These are phyloP conservation scores for Sprattus sprattus DNA, from an alignment of 2,113 vertebrate species.

Conservation along the genomic window DNA sequence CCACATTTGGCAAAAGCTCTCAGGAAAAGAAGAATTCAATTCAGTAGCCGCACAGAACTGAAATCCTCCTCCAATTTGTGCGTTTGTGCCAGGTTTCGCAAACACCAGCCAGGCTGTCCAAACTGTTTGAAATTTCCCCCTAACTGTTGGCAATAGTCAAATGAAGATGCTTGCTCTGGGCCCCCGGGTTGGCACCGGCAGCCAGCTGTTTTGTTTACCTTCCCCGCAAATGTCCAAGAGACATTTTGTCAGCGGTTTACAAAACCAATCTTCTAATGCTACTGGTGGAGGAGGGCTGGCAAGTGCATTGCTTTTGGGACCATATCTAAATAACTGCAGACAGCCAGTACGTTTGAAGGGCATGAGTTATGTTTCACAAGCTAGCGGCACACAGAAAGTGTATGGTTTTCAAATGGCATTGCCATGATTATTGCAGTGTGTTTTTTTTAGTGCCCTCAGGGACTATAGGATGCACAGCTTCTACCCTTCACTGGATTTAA, in stretches of 20 bases:
- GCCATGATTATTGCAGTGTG: conserved; percentile 46
- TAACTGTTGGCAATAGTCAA: conserved; percentile 39
- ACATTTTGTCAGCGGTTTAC: conserved; percentile 57
- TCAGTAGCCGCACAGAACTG: conserved; percentile 26
- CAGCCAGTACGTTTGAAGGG: conserved; percentile 56
- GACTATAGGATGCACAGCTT: neutral
- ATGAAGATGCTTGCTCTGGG: conserved; percentile 48
- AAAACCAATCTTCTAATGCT: conserved; percentile 53
- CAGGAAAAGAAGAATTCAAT: conserved; percentile 32
- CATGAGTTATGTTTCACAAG: conserved; percentile 35
- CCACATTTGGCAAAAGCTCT: neutral
- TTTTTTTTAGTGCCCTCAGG: conserved; percentile 18
- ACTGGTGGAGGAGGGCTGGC: conserved; percentile 50
- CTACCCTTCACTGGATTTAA: neutral
- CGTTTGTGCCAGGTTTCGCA: conserved; percentile 36
- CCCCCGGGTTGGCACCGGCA: conserved; percentile 44
- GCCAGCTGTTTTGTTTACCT: conserved; percentile 61
- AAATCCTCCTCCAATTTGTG: conserved; percentile 45
- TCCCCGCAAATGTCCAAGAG: conserved; percentile 57
- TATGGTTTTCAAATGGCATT: conserved; percentile 51
- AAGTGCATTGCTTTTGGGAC: conserved; percentile 45
- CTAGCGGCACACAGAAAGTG: conserved; percentile 34
- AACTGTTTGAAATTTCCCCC: conserved; percentile 42
- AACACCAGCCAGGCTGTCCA: conserved; percentile 42
- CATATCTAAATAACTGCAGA: conserved; percentile 48